These are phyloP conservation scores for Peucedramus taeniatus DNA, from an alignment of 2,113 vertebrate genomes.

Conservation along the genomic window DNA sequence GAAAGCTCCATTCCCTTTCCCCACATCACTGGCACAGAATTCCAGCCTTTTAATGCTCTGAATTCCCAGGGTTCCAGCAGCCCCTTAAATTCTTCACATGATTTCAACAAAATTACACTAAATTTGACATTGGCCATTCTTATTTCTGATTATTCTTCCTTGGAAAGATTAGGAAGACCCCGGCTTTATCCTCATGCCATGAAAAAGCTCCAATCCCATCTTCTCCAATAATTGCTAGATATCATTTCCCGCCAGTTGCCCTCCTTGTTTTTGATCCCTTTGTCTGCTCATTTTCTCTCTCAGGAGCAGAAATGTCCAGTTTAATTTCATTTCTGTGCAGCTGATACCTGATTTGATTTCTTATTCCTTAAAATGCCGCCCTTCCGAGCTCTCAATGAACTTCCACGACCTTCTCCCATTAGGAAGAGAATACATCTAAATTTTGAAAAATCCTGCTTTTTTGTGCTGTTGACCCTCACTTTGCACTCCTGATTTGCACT, in stretches of 20 bases:
- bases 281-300: conserved; percentile 15
- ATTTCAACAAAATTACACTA: not conserved
- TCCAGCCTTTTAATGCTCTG: not conserved
- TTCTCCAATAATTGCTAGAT: not conserved
- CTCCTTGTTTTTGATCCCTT: conserved; percentile 13
- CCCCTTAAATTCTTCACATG: not conserved
- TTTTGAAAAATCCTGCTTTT: not conserved
- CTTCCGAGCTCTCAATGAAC: not conserved
- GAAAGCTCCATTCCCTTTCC: not conserved
- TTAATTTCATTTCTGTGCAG: conserved; percentile 19
- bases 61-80: not conserved
- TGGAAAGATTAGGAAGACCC: not conserved
- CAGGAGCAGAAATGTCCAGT: not conserved
- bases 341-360: not conserved
- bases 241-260: not conserved
- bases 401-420: not conserved
- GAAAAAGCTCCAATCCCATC: not conserved
- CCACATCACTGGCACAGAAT: not conserved
- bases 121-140: not conserved
- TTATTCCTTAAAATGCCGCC: not conserved
- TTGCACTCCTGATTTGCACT: not conserved
- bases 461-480: not conserved
- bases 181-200: not conserved
- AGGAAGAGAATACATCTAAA: conserved; percentile 2
- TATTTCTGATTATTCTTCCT: not conserved